Conservation (phyloP, 2,888 invertebrate species). For the Amblyjoppa proteus region DNA sequence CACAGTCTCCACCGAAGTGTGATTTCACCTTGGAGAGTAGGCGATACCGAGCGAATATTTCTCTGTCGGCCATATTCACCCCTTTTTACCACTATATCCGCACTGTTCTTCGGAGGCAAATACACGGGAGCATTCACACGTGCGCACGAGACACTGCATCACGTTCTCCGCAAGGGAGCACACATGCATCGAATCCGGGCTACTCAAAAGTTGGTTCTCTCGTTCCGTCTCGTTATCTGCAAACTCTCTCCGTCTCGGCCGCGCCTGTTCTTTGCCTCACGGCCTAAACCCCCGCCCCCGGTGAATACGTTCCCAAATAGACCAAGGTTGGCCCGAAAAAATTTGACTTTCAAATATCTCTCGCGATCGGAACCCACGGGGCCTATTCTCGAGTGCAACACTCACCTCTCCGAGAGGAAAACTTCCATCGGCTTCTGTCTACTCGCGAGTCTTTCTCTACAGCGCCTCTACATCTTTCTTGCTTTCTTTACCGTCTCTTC, state of each 20-base stretch:
- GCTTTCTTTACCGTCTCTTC: slow-evolving; percentile 14
- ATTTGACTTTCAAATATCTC: slow-evolving; percentile 75
- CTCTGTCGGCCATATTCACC: background rate
- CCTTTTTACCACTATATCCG: background rate
- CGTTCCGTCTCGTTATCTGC: slow-evolving; percentile 27
- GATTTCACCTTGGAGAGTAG: background rate
- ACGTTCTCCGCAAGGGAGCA: background rate
- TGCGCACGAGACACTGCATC: slow-evolving; percentile 7
- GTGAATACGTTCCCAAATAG: slow-evolving; percentile 67
- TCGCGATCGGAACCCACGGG: slow-evolving; percentile 37
- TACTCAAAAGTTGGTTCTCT: slow-evolving; percentile 18
- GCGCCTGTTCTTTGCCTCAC: slow-evolving; percentile 13
- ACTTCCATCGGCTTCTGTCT: slow-evolving; percentile 51
- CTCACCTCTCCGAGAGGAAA: slow-evolving; percentile 22
- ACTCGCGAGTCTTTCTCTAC: slow-evolving; percentile 36
- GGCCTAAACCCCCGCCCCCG: background rate
- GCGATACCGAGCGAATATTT: background rate
- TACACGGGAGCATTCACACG: slow-evolving; percentile 36
- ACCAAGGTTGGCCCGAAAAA: slow-evolving; percentile 69
- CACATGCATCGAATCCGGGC: slow-evolving; percentile 11
- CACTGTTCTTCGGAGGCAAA: slow-evolving; percentile 10
- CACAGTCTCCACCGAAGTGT: background rate
- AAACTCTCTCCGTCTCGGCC: slow-evolving; percentile 19
- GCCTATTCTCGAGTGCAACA: slow-evolving; percentile 31
- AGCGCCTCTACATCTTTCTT: background rate